Percentiles rank a stretch among this genome's conserved stretches.
These are phyloP conservation scores for Sympetrum striolatum DNA, from an alignment of 2,888 invertebrate species.

Conservation along the genomic window DNA sequence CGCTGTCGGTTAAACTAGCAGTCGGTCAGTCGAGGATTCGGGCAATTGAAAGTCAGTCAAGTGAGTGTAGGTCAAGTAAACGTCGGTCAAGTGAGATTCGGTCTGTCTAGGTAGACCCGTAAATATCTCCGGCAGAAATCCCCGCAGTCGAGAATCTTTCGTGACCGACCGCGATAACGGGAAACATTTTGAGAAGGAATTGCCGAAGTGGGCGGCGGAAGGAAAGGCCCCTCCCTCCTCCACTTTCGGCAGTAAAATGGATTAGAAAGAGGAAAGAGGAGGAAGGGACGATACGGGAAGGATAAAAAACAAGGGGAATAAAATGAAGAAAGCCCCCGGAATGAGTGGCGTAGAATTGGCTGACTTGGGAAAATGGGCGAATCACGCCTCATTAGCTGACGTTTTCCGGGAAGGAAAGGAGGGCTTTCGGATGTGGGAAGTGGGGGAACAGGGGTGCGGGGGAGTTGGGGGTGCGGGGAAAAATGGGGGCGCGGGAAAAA, in stretches of 20 bases:
- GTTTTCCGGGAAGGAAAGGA: constrained; percentile 3
- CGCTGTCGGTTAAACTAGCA: too few species aligned
- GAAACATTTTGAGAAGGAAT: neutral
- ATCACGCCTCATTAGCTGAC: constrained; percentile 41
- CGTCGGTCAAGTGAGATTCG: too few species aligned
- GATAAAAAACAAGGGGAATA: neutral
- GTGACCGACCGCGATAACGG: neutral
- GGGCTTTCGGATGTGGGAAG: neutral
- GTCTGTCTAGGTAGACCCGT: too few species aligned
- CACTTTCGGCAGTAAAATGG: neutral
- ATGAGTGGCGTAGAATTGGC: constrained; percentile 37
- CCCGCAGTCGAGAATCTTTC: neutral
- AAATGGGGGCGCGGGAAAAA: too few species aligned
- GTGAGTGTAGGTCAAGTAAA: too few species aligned
- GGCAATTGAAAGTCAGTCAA: too few species aligned
- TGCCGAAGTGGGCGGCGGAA: neutral
- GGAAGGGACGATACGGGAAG: neutral
- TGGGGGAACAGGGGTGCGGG: neutral
- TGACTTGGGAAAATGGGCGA: constrained; percentile 16
- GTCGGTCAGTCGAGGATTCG: too few species aligned
- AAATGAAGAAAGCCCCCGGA: neutral
- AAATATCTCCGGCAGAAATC: neutral
- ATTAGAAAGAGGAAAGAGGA: neutral
- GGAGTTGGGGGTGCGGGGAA: too few species aligned
- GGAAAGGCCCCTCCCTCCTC: neutral